These are phyloP conservation scores for Nixonia krombeini DNA, from an alignment of 1,140 invertebrate genomes.

Conservation along the genomic window DNA sequence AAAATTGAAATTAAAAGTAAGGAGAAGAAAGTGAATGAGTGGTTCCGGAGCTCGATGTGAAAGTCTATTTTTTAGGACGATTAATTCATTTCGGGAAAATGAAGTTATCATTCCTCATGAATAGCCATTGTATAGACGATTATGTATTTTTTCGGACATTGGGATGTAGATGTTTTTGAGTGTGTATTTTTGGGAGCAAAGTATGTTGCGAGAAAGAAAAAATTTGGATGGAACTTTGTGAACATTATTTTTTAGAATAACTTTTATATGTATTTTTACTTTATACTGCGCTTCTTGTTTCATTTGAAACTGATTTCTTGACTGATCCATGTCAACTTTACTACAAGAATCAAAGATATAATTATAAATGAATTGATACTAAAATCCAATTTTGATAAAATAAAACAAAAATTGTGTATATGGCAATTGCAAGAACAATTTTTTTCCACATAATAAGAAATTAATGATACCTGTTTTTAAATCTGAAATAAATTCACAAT, in stretches of 20 bases:
- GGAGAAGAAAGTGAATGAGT: slow-evolving; percentile 11
- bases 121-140: slow-evolving; percentile 46
- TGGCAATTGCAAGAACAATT: slow-evolving; percentile 46
- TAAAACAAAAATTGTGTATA: slow-evolving; percentile 46
- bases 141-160: slow-evolving; percentile 20
- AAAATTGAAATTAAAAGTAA: slow-evolving; percentile 4
- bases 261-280: slow-evolving; percentile 32
- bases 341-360: slow-evolving; percentile 9
- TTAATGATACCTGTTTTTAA: slow-evolving; percentile 55
- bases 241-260: slow-evolving; percentile 34
- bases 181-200: not conserved
- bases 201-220: slow-evolving; percentile 21
- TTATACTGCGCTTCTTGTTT: slow-evolving; percentile 33
- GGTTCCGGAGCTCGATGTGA: not conserved
- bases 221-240: slow-evolving; percentile 36
- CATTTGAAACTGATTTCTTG: slow-evolving; percentile 34
- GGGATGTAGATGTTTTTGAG: not conserved
- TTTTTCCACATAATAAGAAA: slow-evolving; percentile 49
- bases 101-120: slow-evolving; percentile 49
- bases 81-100: not conserved
- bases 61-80: not conserved
- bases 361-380: slow-evolving; percentile 32
- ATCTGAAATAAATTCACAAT: slow-evolving; percentile 67
- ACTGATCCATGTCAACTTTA: slow-evolving; percentile 4
- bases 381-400: slow-evolving; percentile 25